phyloP scores from a whole-genome alignment of 2,888 invertebrate genomes.

The Flexamia atlantica region DNA sequence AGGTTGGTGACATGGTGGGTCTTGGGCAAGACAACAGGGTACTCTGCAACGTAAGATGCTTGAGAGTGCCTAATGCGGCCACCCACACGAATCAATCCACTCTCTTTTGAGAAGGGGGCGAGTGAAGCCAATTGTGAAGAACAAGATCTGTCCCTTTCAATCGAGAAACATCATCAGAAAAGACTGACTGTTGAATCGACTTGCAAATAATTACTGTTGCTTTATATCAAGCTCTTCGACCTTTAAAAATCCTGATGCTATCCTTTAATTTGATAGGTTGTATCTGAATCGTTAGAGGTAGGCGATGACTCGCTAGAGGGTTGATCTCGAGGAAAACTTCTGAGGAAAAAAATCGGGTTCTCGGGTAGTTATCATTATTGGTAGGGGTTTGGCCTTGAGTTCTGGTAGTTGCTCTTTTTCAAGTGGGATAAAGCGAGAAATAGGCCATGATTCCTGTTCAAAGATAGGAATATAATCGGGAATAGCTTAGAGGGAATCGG shows the following conservation, averaged over 20 bases:
- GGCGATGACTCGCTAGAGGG: not conserved
- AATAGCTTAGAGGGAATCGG: no score
- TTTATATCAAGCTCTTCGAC: not conserved
- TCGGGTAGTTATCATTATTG: not conserved
- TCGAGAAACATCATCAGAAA: not conserved
- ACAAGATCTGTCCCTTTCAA: not conserved
- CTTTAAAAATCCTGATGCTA: not conserved
- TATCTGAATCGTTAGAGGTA: not conserved
- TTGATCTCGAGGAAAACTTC: not conserved
- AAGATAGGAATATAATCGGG: no score
- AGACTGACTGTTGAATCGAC: not conserved
- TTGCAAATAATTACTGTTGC: not conserved
- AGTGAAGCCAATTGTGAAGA: not conserved
- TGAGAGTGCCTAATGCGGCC: conserved; percentile 60
- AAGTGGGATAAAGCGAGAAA: no score
- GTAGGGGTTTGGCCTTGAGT: not conserved
- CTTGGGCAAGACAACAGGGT: conserved; percentile 19
- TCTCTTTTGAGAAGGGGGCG: not conserved
- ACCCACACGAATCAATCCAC: conserved; percentile 64
- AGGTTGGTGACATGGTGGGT: conserved; percentile 58
- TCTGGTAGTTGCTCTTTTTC: no score
- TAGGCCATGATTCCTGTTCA: no score
- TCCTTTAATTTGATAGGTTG: not conserved
- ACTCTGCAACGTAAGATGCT: conserved; percentile 46
- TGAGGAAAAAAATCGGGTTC: not conserved